Conservation (phyloP, 2,888 invertebrate genomes). For the Cotesia congregata region DNA sequence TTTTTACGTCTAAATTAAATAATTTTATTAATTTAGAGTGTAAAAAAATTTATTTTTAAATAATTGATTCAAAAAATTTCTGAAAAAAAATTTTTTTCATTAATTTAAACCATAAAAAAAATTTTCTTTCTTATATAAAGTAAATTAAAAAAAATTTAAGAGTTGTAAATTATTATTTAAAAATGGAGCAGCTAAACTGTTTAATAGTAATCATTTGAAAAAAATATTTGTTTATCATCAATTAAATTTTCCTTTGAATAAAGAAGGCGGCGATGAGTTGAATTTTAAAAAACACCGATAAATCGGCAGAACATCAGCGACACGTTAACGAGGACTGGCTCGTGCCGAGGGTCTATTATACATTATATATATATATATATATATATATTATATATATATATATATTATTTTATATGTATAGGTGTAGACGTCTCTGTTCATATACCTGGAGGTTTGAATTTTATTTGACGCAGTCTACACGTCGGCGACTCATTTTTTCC, state of each 20-base stretch:
- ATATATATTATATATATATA: no score
- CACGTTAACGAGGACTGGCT: slow-evolving; percentile 51
- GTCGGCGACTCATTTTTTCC: slow-evolving; percentile 19
- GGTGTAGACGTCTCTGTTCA: background rate
- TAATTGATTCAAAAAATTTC: no score
- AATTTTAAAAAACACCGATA: slow-evolving; percentile 43
- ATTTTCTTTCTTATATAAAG: no score
- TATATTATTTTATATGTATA: slow-evolving; percentile 13
- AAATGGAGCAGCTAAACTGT: no score
- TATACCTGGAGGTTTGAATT: slow-evolving; percentile 31
- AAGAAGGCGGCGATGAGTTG: background rate
- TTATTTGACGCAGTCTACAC: slow-evolving; percentile 14
- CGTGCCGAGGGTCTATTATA: slow-evolving; percentile 58
- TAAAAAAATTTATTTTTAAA: no score
- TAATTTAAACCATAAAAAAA: no score
- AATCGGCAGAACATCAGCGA: slow-evolving; percentile 51
- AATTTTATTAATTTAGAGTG: no score
- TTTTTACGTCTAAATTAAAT: no score
- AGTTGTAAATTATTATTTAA: no score
- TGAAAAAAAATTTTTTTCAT: no score
- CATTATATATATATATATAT: slow-evolving; percentile 13
- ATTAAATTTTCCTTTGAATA: background rate
- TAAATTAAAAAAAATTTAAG: no score
- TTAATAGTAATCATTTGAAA: no score
- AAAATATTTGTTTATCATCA: slow-evolving; percentile 4